phyloP scores from a whole-genome alignment of 2,113 vertebrate genomes.

The Tragulus kanchil region DNA sequence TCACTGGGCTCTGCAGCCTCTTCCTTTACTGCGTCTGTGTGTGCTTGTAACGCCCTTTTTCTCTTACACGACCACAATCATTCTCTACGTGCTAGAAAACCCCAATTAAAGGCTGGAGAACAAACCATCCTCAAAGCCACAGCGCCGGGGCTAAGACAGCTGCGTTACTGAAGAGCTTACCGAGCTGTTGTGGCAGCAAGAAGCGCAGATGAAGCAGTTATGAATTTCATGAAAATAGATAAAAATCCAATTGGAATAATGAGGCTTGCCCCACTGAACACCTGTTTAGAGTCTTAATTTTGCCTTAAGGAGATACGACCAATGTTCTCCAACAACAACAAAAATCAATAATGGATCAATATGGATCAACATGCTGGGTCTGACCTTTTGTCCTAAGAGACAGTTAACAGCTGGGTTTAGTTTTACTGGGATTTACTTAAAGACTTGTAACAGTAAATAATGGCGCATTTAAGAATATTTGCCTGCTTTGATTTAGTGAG shows the following conservation, averaged over 20 bases:
- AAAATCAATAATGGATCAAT: constrained; percentile 91
- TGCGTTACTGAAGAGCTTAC: constrained; percentile 53
- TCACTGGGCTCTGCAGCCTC: background rate
- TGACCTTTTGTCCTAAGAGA: constrained; percentile 88
- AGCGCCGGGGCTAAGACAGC: constrained; percentile 58
- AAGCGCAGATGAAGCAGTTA: constrained; percentile 73
- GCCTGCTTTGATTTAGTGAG: constrained; percentile 70
- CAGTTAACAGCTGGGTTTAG: constrained; percentile 87
- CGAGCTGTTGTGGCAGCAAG: constrained; percentile 11
- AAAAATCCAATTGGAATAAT: constrained; percentile 83
- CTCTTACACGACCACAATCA: background rate
- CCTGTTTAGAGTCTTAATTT: constrained; percentile 88
- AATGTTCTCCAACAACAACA: constrained; percentile 84
- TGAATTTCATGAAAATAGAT: constrained; percentile 77
- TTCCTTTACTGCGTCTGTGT: background rate
- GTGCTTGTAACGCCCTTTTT: background rate
- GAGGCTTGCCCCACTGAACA: constrained; percentile 83
- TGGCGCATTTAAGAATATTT: constrained; percentile 73
- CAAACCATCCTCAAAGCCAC: constrained; percentile 31
- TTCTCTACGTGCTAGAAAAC: background rate
- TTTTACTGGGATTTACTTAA: constrained; percentile 85
- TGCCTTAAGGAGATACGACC: constrained; percentile 88
- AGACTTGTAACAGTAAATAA: constrained; percentile 73
- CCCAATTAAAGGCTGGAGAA: background rate
- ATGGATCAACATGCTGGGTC: constrained; percentile 85